phyloP scores from a whole-genome alignment of 2,888 invertebrate genomes.

The Agonum fuliginosum region DNA sequence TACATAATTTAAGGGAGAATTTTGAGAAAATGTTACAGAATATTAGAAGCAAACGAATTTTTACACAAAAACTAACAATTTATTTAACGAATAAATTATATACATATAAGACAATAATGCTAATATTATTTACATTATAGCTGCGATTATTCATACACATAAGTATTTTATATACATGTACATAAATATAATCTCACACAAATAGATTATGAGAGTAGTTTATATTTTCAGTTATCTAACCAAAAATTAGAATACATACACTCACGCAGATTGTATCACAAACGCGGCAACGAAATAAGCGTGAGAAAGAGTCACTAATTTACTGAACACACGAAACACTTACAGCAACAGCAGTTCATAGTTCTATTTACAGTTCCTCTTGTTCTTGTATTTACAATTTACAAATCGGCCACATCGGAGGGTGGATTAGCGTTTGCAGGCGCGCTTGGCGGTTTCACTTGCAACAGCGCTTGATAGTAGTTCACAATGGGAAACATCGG shows the following conservation, averaged over 20 bases:
- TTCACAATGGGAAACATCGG: conserved; percentile 73
- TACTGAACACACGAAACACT: conserved; percentile 24
- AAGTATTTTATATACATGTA: conserved; percentile 46
- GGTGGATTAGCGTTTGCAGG: conserved; percentile 4
- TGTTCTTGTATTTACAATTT: conserved; percentile 26
- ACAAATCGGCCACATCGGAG: conserved; percentile 47
- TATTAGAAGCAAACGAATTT: conserved; percentile 31
- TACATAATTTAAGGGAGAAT: not conserved
- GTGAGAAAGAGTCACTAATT: conserved; percentile 23
- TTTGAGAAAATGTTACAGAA: not conserved
- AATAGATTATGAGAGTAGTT: conserved; percentile 34
- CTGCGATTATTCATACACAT: conserved; percentile 35
- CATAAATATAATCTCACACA: conserved; percentile 47
- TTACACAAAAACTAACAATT: conserved; percentile 58
- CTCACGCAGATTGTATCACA: conserved; percentile 30
- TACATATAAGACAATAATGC: conserved; percentile 51
- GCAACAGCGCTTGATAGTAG: conserved; percentile 72
- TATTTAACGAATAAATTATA: conserved; percentile 55
- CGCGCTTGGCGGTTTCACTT: conserved; percentile 67
- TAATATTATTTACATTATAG: conserved; percentile 53
- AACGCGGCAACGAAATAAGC: conserved; percentile 21
- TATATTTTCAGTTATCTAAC: conserved; percentile 24
- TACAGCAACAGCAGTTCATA: conserved; percentile 33
- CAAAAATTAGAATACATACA: conserved; percentile 20
- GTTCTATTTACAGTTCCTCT: not conserved